A percentile compares a stretch with the other conserved stretches of the same genome.
phyloP scores from a whole-genome alignment of 1,140 invertebrate genomes.

The Sitodiplosis mosellana region DNA sequence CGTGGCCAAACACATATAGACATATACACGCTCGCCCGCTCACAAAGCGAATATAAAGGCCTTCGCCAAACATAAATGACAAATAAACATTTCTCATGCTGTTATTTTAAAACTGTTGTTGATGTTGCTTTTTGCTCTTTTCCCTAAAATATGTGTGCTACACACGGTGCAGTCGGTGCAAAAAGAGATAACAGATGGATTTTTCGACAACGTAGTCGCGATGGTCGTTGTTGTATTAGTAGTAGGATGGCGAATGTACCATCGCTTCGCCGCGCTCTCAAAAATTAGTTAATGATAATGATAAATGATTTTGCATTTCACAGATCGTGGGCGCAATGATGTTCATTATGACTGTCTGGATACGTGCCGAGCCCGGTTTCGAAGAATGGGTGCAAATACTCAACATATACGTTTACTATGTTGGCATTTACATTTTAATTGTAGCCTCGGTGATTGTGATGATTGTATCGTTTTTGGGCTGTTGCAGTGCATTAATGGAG shows the following conservation, averaged over 20 bases:
- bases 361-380: constrained; percentile 57
- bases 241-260: too few relatives aligned
- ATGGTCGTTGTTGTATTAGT: too few relatives aligned
- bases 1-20: too few relatives aligned
- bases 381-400: constrained; percentile 60
- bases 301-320: neutral
- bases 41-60: too few relatives aligned
- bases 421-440: constrained; percentile 62
- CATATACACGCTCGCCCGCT: too few relatives aligned
- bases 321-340: constrained; percentile 54
- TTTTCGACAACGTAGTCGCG: too few relatives aligned
- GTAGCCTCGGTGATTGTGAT: constrained; percentile 47
- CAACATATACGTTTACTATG: constrained; percentile 55
- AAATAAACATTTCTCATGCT: neutral
- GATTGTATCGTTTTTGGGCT: constrained; percentile 53
- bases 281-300: neutral
- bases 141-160: neutral
- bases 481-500: constrained; percentile 51
- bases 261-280: too few relatives aligned
- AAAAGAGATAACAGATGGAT: too few relatives aligned
- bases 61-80: neutral
- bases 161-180: too few relatives aligned
- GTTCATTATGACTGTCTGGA: constrained; percentile 60
- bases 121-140: neutral
- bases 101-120: neutral